phyloP scores from a whole-genome alignment of 2,888 invertebrate genomes.

The Philopedon plagiatum region DNA sequence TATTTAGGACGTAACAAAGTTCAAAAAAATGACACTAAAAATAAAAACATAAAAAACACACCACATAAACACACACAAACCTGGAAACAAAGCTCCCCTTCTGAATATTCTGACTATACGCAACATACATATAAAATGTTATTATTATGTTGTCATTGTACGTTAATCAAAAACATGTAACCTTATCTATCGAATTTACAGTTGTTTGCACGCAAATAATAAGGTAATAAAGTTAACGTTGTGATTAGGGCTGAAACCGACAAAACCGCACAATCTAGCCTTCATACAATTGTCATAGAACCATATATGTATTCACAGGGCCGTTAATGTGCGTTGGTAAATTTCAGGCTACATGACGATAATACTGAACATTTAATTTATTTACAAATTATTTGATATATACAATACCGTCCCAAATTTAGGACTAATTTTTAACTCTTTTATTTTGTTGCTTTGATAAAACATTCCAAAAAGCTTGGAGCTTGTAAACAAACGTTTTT shows the following conservation, averaged over 20 bases:
- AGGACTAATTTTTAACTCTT: too few species aligned
- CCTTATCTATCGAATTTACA: background rate
- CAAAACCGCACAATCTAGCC: constrained; percentile 4
- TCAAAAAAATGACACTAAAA: too few species aligned
- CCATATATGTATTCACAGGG: background rate
- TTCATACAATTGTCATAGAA: constrained; percentile 8
- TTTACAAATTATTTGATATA: background rate
- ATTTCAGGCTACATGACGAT: background rate
- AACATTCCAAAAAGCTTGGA: too few species aligned
- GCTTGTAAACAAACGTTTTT: too few species aligned
- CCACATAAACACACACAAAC: too few species aligned
- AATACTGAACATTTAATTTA: background rate
- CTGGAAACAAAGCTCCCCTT: background rate
- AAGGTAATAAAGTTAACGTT: constrained; percentile 7
- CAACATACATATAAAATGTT: too few species aligned
- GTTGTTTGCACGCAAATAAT: background rate
- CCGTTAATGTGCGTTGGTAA: background rate
- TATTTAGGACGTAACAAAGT: too few species aligned
- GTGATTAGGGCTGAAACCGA: constrained; percentile 4
- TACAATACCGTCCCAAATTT: too few species aligned
- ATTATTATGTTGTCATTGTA: background rate
- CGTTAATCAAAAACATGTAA: background rate
- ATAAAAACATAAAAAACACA: too few species aligned
- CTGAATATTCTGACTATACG: too few species aligned
- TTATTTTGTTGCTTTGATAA: too few species aligned